Conservation (phyloP, 2,888 invertebrate species). For the Eristalis arbustorum region DNA sequence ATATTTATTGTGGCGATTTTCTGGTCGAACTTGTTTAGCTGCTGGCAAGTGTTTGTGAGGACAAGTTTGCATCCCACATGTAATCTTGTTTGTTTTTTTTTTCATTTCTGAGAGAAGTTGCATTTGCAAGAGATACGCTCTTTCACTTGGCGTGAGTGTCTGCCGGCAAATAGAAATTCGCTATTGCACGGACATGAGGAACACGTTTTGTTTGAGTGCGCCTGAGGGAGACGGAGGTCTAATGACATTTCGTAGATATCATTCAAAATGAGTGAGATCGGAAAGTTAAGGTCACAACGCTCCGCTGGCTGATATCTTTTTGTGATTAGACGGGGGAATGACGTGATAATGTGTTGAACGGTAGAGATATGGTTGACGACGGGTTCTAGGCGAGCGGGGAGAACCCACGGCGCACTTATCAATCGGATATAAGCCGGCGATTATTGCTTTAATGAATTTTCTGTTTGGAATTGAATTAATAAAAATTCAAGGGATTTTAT, state of each 20-base stretch:
- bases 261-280: background rate
- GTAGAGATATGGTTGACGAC: background rate
- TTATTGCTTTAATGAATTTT: background rate
- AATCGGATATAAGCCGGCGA: background rate
- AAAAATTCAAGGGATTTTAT: background rate
- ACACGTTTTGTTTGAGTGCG: conserved; percentile 17
- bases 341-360: background rate
- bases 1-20: conserved; percentile 41
- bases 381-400: background rate
- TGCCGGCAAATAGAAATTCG: conserved; percentile 19
- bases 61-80: conserved; percentile 61
- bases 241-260: conserved; percentile 15
- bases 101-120: background rate
- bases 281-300: conserved; percentile 1
- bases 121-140: conserved; percentile 18
- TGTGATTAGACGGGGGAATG: background rate
- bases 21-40: conserved; percentile 58
- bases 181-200: conserved; percentile 22
- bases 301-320: background rate
- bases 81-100: background rate
- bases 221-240: background rate
- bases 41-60: conserved; percentile 2
- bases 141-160: conserved; percentile 12
- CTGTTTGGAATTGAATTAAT: background rate
- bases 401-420: background rate